These are phyloP conservation scores for Megaceryle alcyon DNA, from an alignment of 2,797 vertebrate species.

Conservation along the genomic window DNA sequence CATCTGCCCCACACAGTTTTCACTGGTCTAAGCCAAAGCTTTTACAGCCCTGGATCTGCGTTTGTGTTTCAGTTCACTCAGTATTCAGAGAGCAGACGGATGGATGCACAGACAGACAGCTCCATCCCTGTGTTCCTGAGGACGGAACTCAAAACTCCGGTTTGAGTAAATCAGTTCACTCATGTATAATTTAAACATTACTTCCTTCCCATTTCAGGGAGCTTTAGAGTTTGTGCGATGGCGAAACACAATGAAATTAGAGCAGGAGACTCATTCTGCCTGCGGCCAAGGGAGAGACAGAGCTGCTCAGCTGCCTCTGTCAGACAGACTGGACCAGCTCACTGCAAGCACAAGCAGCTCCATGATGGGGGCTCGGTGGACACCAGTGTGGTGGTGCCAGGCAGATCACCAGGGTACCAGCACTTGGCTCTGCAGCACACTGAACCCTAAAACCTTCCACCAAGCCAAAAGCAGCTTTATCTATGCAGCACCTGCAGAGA, in stretches of 20 bases:
- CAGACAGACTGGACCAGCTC: not conserved
- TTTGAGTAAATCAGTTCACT: conserved; percentile 58
- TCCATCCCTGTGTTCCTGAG: not conserved
- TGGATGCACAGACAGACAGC: conserved; percentile 32
- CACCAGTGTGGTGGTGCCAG: not conserved
- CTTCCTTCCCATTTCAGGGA: conserved; percentile 61
- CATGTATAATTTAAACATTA: conserved; percentile 66
- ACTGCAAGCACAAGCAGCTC: not conserved
- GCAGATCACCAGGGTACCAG: not conserved
- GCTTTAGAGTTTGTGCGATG: conserved; percentile 23
- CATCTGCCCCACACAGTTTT: not conserved
- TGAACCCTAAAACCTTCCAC: not conserved
- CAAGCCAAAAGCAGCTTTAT: not conserved
- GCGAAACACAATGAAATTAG: conserved; percentile 48
- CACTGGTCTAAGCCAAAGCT: conserved; percentile 53
- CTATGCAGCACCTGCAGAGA: not conserved
- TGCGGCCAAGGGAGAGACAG: fast-evolving
- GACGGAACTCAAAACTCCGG: conserved; percentile 45
- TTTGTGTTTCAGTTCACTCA: conserved; percentile 41
- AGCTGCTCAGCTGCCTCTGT: not conserved
- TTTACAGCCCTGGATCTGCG: not conserved
- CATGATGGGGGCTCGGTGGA: not conserved
- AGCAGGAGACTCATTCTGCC: conserved; percentile 22
- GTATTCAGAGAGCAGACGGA: not conserved
- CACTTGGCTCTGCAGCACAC: not conserved